Evolutionary conservation across 2,888 invertebrate genomes (phyloP), one percentile per base, ranked within the genome.

Genomic region (Drosophila rubida): DNA sequence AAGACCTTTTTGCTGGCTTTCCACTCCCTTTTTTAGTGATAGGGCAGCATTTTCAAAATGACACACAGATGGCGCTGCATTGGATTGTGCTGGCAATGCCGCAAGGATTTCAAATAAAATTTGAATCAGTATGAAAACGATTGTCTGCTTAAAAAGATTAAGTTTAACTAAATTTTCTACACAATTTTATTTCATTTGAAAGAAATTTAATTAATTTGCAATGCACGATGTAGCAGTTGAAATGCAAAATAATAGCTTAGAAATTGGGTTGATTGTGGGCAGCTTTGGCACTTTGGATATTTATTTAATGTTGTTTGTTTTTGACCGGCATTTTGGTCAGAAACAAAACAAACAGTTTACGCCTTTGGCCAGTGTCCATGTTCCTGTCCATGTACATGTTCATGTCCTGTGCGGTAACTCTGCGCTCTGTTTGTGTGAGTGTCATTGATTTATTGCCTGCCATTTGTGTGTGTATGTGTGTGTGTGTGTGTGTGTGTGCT

Each of bases 381-480:
- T 11, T 13, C 41, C 30, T 57, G 60, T 60, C 9, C 25, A 27
- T 57, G 37, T 50, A 16, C 25, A 60, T 60, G 45, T 61, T 16
- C 30, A 22, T 55, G 63, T 53, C 32, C 32, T 32, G 32, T 32
- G 5, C 32, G 32, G 32, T 55, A 32, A 6, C 25, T 42, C 7
- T 14, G 9, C 41, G 41, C 39, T 22, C 25, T 46, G 35, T 23
- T 46, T 63, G 55, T 55, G 69, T 57, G 66, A 67, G 69, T 71
- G 78, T 67, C 86, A 86, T 80, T 84, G 84, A 84, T 84, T 84
- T 84, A 84, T 84, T 70, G 80, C 81, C 72, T 66, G 69, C 62
- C 75, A 75, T 86, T 80, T 76, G 74, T 60, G 19, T 19, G 19
- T 19, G 2, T 19, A 1, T 19, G 19, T 19, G 19, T 19, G 19